Base-by-base conservation (phyloP, 2,888 invertebrate species). In the Athripsodes cinereus region DNA sequence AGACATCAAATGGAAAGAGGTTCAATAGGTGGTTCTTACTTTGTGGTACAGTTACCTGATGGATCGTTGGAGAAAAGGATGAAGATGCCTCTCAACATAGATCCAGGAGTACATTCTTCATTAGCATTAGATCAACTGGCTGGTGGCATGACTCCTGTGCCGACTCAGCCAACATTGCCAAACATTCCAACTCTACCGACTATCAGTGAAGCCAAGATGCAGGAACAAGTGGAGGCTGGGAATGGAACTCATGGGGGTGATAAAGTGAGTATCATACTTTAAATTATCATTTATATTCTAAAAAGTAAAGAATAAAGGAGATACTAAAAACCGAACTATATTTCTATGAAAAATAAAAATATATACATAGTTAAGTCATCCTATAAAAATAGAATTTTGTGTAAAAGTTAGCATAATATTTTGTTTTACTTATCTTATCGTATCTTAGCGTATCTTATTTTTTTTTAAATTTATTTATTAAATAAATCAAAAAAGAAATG, bases 21-120 rank as follows among this genome's bases (percentile, higher is more conserved):
- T 0, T 92, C 92, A 22, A 88, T 94, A 61, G 90, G 88, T 11
- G 91, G 91, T 11, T 91, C 91, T 0, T 92, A 89, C 73, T 92
- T 92, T 71, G 76, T 85, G 73, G 93, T 94, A 2, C 92, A 94
- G 69, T 76, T 93, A 64, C 92, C 92, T 2, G 94, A 95, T 68
- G 94, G 94, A 61, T 89, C 90, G 16, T 90, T 92, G 88, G 93
- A 94, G 71, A 88, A 88, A 68, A 81, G 93, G 68, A 78, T 90
- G 79, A 94, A 94, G 78, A 87, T 92, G 83, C 92, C 93, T 26
- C 79, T 94, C 63, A 95, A 95, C 75, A 85, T 92, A 63, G 95
- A 95, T 76, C 94, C 95, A 2, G 95, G 95, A 53, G 95, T 94
- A 51, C 95, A 95, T 73, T 95, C 93, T 57, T 92, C 91, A 69